These are phyloP conservation scores for Pterois miles DNA, from an alignment of 2,797 vertebrate genomes.

Conservation along the genomic window DNA sequence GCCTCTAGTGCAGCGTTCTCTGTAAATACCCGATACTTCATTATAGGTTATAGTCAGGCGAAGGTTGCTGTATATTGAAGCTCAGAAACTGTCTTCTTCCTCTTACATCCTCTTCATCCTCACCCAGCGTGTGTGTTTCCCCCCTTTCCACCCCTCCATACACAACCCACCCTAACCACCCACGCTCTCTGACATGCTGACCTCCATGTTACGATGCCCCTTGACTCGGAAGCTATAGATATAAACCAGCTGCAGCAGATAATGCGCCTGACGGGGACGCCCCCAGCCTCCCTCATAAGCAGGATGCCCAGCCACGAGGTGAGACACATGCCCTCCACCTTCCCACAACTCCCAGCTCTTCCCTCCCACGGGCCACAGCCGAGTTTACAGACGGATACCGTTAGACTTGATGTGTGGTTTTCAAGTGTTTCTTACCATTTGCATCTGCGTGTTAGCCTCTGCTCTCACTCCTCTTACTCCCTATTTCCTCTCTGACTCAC, in stretches of 20 bases:
- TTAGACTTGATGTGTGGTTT: constrained; percentile 13
- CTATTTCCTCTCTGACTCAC: constrained; percentile 66
- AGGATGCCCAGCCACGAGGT: constrained; percentile 99
- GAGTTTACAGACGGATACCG: constrained; percentile 1
- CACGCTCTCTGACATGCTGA: constrained; percentile 46
- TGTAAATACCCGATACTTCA: neutral
- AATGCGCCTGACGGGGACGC: constrained; percentile 99
- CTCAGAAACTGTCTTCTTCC: constrained; percentile 15
- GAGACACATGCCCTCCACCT: constrained; percentile 75
- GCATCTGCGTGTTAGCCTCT: constrained; percentile 33
- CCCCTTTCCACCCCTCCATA: neutral
- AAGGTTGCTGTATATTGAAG: neutral
- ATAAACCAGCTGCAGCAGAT: constrained; percentile 99
- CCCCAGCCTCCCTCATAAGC: constrained; percentile 97
- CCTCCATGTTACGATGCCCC: constrained; percentile 85
- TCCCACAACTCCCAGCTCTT: neutral
- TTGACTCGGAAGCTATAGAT: constrained; percentile 94
- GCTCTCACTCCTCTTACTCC: constrained; percentile 33
- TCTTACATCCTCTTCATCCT: constrained; percentile 16
- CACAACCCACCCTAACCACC: constrained; percentile 21
- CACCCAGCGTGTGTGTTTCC: neutral
- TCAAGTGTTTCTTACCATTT: neutral
- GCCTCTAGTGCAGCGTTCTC: neutral
- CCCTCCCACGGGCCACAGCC: neutral
- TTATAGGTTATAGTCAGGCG: neutral